phyloP scores from a whole-genome alignment of 2,888 invertebrate species.

The Lissocephala sabroskyi region DNA sequence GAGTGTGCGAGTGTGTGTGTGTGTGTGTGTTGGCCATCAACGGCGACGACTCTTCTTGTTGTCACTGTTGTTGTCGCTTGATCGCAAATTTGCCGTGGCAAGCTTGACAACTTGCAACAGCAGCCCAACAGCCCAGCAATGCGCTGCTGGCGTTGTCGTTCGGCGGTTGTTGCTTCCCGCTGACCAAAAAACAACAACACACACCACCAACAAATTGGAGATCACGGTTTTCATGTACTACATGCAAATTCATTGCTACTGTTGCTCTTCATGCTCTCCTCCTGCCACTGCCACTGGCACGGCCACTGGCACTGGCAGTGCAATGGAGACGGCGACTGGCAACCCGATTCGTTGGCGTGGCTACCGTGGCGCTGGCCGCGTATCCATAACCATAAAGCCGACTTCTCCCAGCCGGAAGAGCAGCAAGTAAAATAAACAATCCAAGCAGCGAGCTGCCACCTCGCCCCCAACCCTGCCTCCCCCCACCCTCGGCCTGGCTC shows the following conservation, averaged over 20 bases:
- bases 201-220: slow-evolving; percentile 70
- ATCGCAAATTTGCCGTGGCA: slow-evolving; percentile 61
- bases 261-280: slow-evolving; percentile 40
- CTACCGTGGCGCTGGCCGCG: slow-evolving; percentile 20
- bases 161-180: not conserved
- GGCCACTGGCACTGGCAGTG: too few relatives aligned
- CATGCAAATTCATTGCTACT: slow-evolving; percentile 72
- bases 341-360: slow-evolving; percentile 16
- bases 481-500: too few relatives aligned
- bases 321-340: too few relatives aligned
- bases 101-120: slow-evolving; percentile 55
- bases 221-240: slow-evolving; percentile 73
- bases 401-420: slow-evolving; percentile 44
- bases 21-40: too few relatives aligned
- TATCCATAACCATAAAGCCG: slow-evolving; percentile 56
- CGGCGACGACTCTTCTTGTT: too few relatives aligned
- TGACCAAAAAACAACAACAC: not conserved
- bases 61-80: slow-evolving; percentile 61
- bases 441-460: slow-evolving; percentile 22
- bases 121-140: too few relatives aligned
- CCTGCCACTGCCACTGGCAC: slow-evolving; percentile 3
- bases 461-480: too few relatives aligned
- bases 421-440: slow-evolving; percentile 52
- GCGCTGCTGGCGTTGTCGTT: not conserved
- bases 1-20: slow-evolving; percentile 1